Conservation (phyloP, 2,113 vertebrate genomes). For the Capreolus pygargus region DNA sequence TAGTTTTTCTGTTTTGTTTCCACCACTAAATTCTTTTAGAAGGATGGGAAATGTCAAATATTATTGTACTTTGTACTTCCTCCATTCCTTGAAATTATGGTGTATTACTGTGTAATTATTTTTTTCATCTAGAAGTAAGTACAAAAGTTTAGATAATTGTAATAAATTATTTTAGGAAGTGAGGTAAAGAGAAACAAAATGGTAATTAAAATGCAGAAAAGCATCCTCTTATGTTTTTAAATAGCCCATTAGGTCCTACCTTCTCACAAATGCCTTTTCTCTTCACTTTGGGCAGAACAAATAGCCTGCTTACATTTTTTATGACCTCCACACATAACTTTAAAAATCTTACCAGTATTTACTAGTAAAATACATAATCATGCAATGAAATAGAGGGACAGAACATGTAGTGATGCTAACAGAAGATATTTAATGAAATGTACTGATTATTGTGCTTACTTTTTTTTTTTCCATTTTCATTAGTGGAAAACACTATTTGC, state of each 20-base stretch:
- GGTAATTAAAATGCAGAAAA: background rate
- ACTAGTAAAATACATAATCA: background rate
- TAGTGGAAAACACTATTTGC: background rate
- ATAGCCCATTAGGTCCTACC: background rate
- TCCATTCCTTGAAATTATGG: background rate
- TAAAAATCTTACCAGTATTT: background rate
- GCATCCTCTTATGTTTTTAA: slow-evolving; percentile 22
- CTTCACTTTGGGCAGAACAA: background rate
- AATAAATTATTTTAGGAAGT: slow-evolving; percentile 23
- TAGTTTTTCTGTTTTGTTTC: background rate
- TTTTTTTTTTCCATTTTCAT: background rate
- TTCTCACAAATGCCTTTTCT: background rate
- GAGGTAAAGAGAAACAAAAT: slow-evolving; percentile 3
- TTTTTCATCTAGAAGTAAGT: background rate
- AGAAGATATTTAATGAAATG: background rate
- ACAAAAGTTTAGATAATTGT: background rate
- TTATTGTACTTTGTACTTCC: background rate
- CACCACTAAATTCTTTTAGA: background rate
- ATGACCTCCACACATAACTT: background rate
- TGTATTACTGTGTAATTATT: background rate
- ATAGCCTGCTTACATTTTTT: background rate
- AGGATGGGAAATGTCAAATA: background rate
- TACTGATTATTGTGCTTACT: background rate
- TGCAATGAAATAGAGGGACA: background rate
- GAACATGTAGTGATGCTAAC: background rate